Conservation (phyloP, 2,888 invertebrate genomes). For the Ennomos quercinarius region DNA sequence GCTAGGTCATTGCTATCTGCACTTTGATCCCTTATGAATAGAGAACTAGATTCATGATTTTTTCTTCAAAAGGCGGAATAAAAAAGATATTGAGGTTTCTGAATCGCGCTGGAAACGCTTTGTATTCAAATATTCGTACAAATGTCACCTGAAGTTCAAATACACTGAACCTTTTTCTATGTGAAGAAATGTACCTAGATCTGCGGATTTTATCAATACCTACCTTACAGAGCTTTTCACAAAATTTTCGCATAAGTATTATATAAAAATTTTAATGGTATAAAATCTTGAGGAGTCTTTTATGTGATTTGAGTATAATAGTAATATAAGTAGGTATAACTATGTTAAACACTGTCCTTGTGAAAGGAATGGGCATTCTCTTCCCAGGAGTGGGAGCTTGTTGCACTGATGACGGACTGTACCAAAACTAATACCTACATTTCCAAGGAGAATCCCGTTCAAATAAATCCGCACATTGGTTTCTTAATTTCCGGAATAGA, state of each 20-base stretch:
- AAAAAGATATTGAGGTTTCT: conserved; percentile 18
- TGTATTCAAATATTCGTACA: conserved; percentile 22
- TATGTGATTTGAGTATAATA: too few relatives aligned
- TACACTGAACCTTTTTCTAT: neutral
- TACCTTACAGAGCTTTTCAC: too few relatives aligned
- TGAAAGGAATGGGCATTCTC: neutral
- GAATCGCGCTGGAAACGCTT: conserved; percentile 6
- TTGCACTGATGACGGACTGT: too few relatives aligned
- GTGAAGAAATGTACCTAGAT: too few relatives aligned
- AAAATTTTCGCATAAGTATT: too few relatives aligned
- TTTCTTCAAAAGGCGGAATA: conserved; percentile 8
- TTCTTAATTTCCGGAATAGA: conserved; percentile 29
- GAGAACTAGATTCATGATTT: conserved; percentile 4
- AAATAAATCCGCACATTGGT: conserved; percentile 7
- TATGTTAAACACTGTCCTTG: neutral
- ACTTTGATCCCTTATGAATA: conserved; percentile 15
- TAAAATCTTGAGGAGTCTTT: too few relatives aligned
- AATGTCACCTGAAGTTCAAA: conserved; percentile 7
- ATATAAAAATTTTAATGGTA: too few relatives aligned
- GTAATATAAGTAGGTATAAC: too few relatives aligned
- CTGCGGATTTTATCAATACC: too few relatives aligned
- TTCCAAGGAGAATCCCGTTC: conserved; percentile 1
- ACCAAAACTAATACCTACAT: neutral
- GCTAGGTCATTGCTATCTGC: neutral
- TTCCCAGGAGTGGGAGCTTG: too few relatives aligned